Evolutionary conservation across 2,888 invertebrate species (phyloP), one percentile per base, ranked within the genome.

Genomic region (Allophyes oxyacanthae): DNA sequence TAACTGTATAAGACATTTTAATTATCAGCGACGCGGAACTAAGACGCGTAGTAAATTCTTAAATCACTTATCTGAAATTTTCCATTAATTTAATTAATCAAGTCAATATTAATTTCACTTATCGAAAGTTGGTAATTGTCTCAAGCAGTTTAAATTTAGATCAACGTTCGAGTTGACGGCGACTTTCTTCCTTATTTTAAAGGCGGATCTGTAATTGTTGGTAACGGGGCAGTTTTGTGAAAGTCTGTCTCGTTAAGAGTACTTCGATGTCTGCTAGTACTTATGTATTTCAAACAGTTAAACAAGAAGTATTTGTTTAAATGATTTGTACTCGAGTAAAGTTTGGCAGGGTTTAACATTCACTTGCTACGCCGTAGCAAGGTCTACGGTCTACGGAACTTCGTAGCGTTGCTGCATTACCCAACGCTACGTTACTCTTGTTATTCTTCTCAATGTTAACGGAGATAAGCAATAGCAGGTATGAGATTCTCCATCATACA

Each of bases 51-150:
- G 61, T 68, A 53, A 67, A 61, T 52, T 40, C n/a, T 30, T 33
- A 43, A 67, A 52, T 64, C 60, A 67, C 62, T 60, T 67, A 48
- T 3, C 2, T 20, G 4, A 20, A 44, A 68, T 64, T 48, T 61
- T 46, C 50, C 15, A 36, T 59, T 64, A 68, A 41, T 43, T 62
- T 48, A 68, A 64, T 61, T 67, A 20, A 44, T 30, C 48, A 14
- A 40, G 41, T 64, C 30, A 54, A 68, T 64, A 68, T 64, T 68
- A 68, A 64, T 68, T 68, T 68, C 33, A 54, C 54, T 64, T 68
- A 64, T 62, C 54, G 33, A 62, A 40, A 64, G 44, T 62, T 61
- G 33, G 25, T 68, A 64, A 64, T 68, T 68, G 63, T 68, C 36
- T 54, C 3, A 41, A 37, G 25, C 44, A 53, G 54, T 64, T 64